phyloP scores from a whole-genome alignment of 2,888 invertebrate genomes.

The Sphaerophoria rueppellii region DNA sequence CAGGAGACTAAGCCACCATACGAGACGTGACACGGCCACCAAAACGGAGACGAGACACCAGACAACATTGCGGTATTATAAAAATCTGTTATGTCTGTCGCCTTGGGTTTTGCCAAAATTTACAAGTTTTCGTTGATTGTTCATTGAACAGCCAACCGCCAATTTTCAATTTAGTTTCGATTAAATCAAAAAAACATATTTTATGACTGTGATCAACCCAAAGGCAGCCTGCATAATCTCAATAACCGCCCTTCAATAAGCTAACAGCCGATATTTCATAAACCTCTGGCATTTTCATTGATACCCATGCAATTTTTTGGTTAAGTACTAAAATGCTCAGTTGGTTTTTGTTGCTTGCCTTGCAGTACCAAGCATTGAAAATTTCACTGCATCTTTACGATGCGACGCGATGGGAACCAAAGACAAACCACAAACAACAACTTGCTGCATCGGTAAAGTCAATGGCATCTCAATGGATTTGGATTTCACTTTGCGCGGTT shows the following conservation, averaged over 20 bases:
- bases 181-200: constrained; percentile 33
- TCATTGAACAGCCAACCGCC: constrained; percentile 13
- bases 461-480: constrained; percentile 65
- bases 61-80: constrained; percentile 2
- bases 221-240: not conserved
- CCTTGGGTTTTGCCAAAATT: constrained; percentile 38
- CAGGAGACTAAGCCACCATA: constrained; percentile 5
- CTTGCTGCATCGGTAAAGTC: constrained; percentile 35
- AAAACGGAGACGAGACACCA: constrained; percentile 30
- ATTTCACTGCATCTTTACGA: constrained; percentile 12
- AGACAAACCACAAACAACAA: not conserved
- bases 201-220: constrained; percentile 20
- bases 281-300: constrained; percentile 27
- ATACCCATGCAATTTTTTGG: constrained; percentile 17
- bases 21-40: constrained; percentile 10
- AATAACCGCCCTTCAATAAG: constrained; percentile 40
- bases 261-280: not conserved
- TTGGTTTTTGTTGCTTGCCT: not conserved
- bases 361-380: constrained; percentile 5
- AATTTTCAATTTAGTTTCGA: constrained; percentile 17
- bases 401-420: constrained; percentile 36
- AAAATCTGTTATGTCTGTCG: constrained; percentile 34
- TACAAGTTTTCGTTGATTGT: constrained; percentile 14
- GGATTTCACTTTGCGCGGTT: constrained; percentile 61
- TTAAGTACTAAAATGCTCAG: constrained; percentile 11